phyloP scores from a whole-genome alignment of 2,888 invertebrate genomes.

The Nephrotoma appendiculata region DNA sequence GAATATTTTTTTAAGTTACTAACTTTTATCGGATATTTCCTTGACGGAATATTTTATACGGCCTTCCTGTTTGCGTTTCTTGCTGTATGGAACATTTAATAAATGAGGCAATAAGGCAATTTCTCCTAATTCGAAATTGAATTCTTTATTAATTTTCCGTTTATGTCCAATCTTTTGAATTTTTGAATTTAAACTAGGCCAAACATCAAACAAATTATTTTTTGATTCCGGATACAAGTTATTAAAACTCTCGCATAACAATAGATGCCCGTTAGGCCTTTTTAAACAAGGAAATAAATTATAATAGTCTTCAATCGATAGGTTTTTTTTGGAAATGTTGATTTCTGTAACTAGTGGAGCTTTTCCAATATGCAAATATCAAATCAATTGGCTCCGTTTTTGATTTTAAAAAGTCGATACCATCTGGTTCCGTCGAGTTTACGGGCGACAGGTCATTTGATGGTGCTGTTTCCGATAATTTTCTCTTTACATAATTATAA shows the following conservation, averaged over 20 bases:
- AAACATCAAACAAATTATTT: neutral
- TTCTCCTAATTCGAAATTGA: neutral
- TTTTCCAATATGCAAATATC: neutral
- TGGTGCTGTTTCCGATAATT: neutral
- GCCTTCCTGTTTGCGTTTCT: neutral
- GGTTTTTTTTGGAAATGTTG: neutral
- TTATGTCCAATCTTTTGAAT: neutral
- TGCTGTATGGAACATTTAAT: neutral
- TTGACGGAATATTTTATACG: neutral
- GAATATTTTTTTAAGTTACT: neutral
- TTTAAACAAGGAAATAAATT: neutral
- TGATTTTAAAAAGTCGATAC: neutral
- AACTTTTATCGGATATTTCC: neutral
- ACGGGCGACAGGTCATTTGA: neutral
- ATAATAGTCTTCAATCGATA: neutral
- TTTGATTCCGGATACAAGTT: neutral
- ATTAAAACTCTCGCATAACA: neutral
- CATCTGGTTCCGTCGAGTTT: neutral
- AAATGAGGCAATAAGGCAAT: neutral
- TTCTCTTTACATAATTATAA: neutral
- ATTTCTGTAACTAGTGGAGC: neutral
- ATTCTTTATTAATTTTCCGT: neutral
- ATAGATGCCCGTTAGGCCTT: neutral
- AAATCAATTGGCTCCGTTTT: neutral
- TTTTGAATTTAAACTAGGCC: neutral